phyloP scores from a whole-genome alignment of 2,797 vertebrate genomes.

The Schizothorax lantsangensis region DNA sequence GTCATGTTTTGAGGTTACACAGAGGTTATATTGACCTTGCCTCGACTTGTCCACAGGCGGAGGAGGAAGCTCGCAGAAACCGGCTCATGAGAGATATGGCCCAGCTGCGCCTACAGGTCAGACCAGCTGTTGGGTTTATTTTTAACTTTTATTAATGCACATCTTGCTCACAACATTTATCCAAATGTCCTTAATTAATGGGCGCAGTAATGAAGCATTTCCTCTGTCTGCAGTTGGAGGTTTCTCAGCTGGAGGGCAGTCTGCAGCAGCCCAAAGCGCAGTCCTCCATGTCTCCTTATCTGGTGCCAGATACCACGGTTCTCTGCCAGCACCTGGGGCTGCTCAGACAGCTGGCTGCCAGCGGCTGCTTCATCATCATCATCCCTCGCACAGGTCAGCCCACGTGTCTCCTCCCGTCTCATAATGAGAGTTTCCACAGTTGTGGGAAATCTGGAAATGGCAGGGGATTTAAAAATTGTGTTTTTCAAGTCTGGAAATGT shows the following conservation, averaged over 20 bases:
- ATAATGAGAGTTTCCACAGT: background rate
- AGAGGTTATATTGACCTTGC: constrained; percentile 1
- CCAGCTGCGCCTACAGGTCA: constrained; percentile 94
- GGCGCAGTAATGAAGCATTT: background rate
- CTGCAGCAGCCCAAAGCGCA: constrained; percentile 95
- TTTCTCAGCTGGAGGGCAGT: constrained; percentile 96
- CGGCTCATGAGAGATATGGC: constrained; percentile 98
- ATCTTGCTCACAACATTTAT: background rate
- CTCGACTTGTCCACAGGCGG: constrained; percentile 79
- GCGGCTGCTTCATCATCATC: constrained; percentile 96
- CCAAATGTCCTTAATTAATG: constrained; percentile 10
- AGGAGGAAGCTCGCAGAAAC: constrained; percentile 95
- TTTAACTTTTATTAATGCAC: background rate
- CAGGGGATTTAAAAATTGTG: background rate
- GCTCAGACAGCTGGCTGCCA: constrained; percentile 89
- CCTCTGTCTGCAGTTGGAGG: constrained; percentile 86
- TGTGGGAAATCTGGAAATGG: background rate
- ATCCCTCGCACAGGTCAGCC: constrained; percentile 91
- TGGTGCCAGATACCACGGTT: constrained; percentile 91
- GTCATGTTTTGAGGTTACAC: constrained; percentile 8
- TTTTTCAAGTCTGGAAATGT: background rate
- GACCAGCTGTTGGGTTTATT: constrained; percentile 31
- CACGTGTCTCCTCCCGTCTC: background rate
- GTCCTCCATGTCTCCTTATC: constrained; percentile 97
- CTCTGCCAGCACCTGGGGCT: constrained; percentile 92